Evolutionary conservation across 2,888 invertebrate species (phyloP), one percentile per base, ranked within the genome.

Genomic region (Brassicogethes aeneus): DNA sequence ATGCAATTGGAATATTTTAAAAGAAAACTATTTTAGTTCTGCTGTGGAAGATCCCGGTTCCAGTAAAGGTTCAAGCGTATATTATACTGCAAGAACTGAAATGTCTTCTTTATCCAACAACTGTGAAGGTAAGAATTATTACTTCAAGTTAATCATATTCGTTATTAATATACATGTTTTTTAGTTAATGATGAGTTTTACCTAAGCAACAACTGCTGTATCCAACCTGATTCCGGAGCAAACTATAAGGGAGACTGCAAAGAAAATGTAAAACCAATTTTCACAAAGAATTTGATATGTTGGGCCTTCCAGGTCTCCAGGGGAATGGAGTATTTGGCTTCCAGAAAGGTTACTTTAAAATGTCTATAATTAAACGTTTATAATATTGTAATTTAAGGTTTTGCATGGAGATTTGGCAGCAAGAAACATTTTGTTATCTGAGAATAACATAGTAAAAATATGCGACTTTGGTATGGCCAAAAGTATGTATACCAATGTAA

Each of bases 401-500:
- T 67, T 90, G 1, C 90, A 91, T 55, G 89, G 90, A 3, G 90
- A 91, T 67, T 71, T 91, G 51, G 95, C 94, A 1, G 93, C 93
- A 1, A 77, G 95, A 53, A 95, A 95, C 64, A 82, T 95, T 38
- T 70, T 95, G 7, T 66, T 96, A 15, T 85, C 91, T 2, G 91
- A 93, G 40, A 80, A 89, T 51, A 90, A 93, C 60, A 74, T 95
- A 2, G 92, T 95, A 0, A 96, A 96, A 68, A 95, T 96, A 51
- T 94, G 94, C 62, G 95, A 96, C 68, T 96, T 96, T 68, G 96
- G 96, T 7, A 71, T 96, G 41, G 92, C 95, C 0, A 86, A 89
- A 56, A 90, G 87, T 54, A 87, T 92, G 77, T 86, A 87, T 59
- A 88, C 89, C 60, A 85, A 82, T 47, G 85, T 87, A 41, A 91